Evolutionary conservation across 2,797 vertebrate genomes (phyloP).

Genomic region (Typhlichthys subterraneus): DNA sequence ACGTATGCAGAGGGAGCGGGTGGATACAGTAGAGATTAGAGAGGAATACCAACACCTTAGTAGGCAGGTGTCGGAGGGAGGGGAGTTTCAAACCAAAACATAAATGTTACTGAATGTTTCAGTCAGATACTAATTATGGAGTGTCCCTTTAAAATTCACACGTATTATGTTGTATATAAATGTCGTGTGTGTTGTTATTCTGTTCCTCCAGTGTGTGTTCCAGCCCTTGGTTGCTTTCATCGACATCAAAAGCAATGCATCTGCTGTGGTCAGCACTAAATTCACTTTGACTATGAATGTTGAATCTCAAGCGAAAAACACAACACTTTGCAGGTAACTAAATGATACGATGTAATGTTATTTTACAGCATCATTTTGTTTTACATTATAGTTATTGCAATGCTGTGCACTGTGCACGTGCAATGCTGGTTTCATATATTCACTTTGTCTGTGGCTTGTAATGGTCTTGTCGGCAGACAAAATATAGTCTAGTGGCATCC

Average conservation of each 20-base stretch:
- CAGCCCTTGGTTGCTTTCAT: slow-evolving; percentile 60
- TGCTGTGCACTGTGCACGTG: not conserved
- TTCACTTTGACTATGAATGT: slow-evolving; percentile 68
- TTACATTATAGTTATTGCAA: not conserved
- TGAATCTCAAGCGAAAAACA: slow-evolving; percentile 38
- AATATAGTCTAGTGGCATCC: slow-evolving; percentile 59
- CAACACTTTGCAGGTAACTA: slow-evolving; percentile 75
- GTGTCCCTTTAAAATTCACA: not conserved
- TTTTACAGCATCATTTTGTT: not conserved
- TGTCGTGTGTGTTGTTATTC: not conserved
- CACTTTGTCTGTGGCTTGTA: slow-evolving; percentile 20
- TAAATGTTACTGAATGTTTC: too few species aligned
- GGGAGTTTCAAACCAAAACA: too few species aligned
- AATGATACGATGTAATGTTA: not conserved
- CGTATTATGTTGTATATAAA: too few species aligned
- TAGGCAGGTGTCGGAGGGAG: too few species aligned
- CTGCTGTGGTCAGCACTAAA: slow-evolving; percentile 63
- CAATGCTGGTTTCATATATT: slow-evolving; percentile 21
- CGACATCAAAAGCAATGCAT: slow-evolving; percentile 62
- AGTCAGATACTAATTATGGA: not conserved
- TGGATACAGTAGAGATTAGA: too few species aligned
- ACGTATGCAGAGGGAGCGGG: too few species aligned
- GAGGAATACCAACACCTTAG: too few species aligned
- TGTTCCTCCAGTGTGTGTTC: slow-evolving; percentile 66
- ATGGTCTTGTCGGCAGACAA: slow-evolving; percentile 33